phyloP scores from a whole-genome alignment of 2,888 invertebrate genomes.

The Tenthredo livida region DNA sequence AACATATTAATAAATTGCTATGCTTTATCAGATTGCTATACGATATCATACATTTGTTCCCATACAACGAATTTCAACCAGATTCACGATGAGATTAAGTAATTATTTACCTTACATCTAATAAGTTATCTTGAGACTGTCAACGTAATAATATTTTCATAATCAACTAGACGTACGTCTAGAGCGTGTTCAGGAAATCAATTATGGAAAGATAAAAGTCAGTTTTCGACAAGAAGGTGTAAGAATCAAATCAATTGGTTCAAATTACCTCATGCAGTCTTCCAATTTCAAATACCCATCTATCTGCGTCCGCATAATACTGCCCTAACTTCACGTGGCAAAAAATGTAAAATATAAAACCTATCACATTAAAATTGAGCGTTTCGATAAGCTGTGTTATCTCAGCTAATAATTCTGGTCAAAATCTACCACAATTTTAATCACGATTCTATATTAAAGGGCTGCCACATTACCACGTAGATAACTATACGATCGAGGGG shows the following conservation, averaged over 20 bases:
- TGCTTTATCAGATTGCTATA: neutral
- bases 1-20: neutral
- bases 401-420: neutral
- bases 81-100: neutral
- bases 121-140: neutral
- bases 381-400: neutral
- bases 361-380: neutral
- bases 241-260: neutral
- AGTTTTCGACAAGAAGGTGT: neutral
- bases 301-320: neutral
- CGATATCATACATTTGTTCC: constrained; percentile 5
- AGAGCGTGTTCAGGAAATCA: neutral
- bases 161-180: too few relatives aligned
- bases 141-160: neutral
- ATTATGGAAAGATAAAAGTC: neutral
- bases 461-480: neutral
- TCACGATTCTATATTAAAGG: neutral
- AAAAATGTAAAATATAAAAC: neutral
- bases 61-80: neutral
- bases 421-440: neutral
- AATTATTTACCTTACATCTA: neutral
- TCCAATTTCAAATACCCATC: neutral
- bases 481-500: neutral
- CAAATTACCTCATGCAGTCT: neutral
- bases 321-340: neutral